Evolutionary conservation across 2,888 invertebrate species (phyloP), one percentile per base, ranked within the genome.

Genomic region (Deilephila elpenor): DNA sequence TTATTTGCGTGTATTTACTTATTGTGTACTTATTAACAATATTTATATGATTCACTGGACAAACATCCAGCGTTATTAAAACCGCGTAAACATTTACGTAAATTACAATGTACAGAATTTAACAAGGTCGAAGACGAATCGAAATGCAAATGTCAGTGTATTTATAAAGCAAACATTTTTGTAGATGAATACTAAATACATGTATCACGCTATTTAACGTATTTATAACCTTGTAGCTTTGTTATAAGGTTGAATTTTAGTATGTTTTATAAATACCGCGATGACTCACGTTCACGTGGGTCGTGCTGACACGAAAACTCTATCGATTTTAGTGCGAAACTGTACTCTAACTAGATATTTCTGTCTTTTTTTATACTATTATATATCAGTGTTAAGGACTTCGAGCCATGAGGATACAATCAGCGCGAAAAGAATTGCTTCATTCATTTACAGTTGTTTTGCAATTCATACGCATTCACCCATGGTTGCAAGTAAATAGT

Each of bases 261-360:
- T 71, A 72, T 70, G 74, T 75, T 77, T 75, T 77, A 78, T 79
- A 80, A 82, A 81, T 84, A 79, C 76, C 73, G 71, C 74, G 76
- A 83, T 92, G 91, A 92, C 82, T 91, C 89, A 92, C 84, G 78
- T 75, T 72, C 77, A 79, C 78, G 86, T 85, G 79, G 84, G 87
- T 79, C 79, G 83, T 80, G 81, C 82, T 82, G 89, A 86, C 89
- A 91, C 88, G 89, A 86, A 86, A 87, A 87, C 81, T 83, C 78
- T 88, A 91, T 89, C 86, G 88, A 89, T 91, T 85, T 85, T 83
- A 83, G 84, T 86, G 88, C 83, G 82, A 83, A 87, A 82, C 77
- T 83, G 82, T 85, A 84, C 84, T 80, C 78, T 79, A 78, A 83
- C 78, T 82, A 81, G 78, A 79, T 75, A 51, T 67, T 67, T 78